Conservation (phyloP, 2,888 invertebrate genomes). For the Caenorhabditis angaria region DNA sequence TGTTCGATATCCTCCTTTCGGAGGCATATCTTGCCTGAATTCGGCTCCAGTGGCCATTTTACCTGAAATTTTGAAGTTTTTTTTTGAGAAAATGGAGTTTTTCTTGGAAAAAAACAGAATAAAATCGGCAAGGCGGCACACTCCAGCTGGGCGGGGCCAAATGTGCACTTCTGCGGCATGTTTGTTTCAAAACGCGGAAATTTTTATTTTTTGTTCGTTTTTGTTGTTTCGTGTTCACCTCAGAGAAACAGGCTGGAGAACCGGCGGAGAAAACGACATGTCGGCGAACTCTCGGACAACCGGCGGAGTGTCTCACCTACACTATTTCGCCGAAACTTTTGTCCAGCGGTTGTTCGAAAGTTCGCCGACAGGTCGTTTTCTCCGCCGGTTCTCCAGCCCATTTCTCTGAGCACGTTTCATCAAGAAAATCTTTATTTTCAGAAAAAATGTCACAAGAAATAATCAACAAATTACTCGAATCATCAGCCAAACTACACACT, state of each 20-base stretch:
- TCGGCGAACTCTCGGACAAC: no score
- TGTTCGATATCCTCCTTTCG: conserved; percentile 86
- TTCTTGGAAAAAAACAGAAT: background rate
- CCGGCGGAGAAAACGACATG: no score
- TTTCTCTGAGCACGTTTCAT: background rate
- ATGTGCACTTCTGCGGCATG: conserved; percentile 11
- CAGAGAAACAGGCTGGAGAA: no score
- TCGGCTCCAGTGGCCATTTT: conserved; percentile 45
- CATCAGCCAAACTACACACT: background rate
- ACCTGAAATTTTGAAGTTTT: conserved; percentile 16
- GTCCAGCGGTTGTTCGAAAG: no score
- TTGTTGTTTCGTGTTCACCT: no score
- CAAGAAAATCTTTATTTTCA: background rate
- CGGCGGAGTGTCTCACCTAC: no score
- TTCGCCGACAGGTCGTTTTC: no score
- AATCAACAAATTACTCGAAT: background rate
- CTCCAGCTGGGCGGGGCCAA: conserved; percentile 12
- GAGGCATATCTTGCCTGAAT: conserved; percentile 86
- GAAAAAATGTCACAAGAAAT: background rate
- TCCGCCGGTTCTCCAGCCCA: no score
- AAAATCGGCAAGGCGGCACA: conserved; percentile 2
- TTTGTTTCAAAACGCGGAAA: background rate
- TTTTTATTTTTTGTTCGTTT: background rate
- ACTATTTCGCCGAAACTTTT: no score
- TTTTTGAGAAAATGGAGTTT: background rate